A percentile compares a stretch with the other conserved stretches of the same genome.
These are phyloP conservation scores for Phengaris alcon DNA, from an alignment of 2,888 invertebrate species.

Conservation along the genomic window DNA sequence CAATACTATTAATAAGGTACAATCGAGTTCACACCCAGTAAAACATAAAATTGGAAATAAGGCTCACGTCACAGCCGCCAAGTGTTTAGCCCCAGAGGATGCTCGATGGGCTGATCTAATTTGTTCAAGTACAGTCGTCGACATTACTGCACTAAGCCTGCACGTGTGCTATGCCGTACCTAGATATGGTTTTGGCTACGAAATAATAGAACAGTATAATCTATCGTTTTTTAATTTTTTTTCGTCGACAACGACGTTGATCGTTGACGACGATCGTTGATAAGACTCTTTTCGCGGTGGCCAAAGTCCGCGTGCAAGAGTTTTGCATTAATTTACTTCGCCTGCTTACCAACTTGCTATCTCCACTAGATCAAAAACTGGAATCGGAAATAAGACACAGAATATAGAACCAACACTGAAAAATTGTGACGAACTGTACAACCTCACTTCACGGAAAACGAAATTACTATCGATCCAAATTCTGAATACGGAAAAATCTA, in stretches of 20 bases:
- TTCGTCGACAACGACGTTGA: no score
- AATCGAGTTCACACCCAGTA: background rate
- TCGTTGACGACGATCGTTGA: no score
- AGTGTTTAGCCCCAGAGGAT: conserved; percentile 9
- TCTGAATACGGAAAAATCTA: conserved; percentile 16
- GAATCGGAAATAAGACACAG: no score
- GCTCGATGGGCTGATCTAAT: conserved; percentile 22
- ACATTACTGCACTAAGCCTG: background rate
- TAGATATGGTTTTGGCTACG: background rate
- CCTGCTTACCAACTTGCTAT: no score
- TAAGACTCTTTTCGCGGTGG: no score
- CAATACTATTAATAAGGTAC: background rate
- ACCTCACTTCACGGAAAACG: background rate
- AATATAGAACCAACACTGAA: background rate
- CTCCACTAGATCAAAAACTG: no score
- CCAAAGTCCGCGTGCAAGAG: no score
- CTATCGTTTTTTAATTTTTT: no score
- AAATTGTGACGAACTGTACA: conserved; percentile 1
- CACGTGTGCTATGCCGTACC: background rate
- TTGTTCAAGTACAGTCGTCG: background rate
- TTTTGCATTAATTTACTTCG: no score
- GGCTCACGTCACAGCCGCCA: conserved; percentile 7
- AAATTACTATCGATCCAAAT: conserved; percentile 24
- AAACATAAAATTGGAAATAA: background rate
- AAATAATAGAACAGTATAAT: no score